These are phyloP conservation scores for Leptopilina drosophilae DNA, from an alignment of 2,888 invertebrate species.

Conservation along the genomic window DNA sequence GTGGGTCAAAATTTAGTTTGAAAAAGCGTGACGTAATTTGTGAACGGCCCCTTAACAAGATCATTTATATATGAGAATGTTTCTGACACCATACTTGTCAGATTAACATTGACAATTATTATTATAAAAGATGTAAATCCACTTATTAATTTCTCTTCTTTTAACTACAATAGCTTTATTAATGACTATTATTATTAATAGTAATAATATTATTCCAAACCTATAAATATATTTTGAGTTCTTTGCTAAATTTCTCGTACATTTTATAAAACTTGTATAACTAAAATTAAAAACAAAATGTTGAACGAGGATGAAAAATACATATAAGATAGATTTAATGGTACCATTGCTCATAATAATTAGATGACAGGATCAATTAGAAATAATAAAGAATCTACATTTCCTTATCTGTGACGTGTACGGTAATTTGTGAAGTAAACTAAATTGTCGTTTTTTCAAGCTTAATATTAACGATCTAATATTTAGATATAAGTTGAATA, in stretches of 20 bases:
- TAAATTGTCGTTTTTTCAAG: background rate
- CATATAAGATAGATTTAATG: too few species aligned
- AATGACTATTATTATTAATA: background rate
- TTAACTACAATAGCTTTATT: too few species aligned
- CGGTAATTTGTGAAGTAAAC: background rate
- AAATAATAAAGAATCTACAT: background rate
- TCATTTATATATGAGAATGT: background rate
- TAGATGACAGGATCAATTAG: background rate
- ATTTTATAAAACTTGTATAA: background rate
- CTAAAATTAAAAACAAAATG: too few species aligned
- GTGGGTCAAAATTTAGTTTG: too few species aligned
- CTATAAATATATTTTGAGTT: too few species aligned
- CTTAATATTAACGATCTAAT: conserved; percentile 29
- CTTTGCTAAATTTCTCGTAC: too few species aligned
- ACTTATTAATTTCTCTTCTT: too few species aligned
- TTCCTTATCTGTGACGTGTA: background rate
- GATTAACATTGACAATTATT: background rate
- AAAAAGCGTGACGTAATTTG: too few species aligned
- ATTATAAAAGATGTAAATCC: too few species aligned
- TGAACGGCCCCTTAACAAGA: too few species aligned
- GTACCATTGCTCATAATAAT: background rate
- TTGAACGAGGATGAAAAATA: too few species aligned
- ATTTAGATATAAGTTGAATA: conserved; percentile 8
- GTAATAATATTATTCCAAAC: too few species aligned
- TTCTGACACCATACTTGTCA: background rate